phyloP scores from a whole-genome alignment of 2,888 invertebrate species.

The Tenthredo amoena region DNA sequence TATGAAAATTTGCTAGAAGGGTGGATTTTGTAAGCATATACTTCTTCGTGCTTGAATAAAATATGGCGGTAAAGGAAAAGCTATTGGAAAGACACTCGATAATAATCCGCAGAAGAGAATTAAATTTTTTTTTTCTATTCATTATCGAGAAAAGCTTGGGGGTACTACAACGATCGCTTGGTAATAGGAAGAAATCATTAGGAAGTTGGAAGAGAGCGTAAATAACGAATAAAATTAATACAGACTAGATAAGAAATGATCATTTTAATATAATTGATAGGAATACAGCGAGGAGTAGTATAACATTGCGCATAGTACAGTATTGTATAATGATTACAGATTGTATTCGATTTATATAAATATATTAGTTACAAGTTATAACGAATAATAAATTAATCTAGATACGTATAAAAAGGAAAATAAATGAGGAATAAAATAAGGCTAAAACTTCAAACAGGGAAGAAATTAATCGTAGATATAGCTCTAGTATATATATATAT shows the following conservation, averaged over 20 bases:
- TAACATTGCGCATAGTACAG: neutral
- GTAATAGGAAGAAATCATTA: neutral
- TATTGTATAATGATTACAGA: neutral
- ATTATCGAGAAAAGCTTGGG: neutral
- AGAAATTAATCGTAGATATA: no score
- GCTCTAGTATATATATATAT: neutral
- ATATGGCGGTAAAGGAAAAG: no score
- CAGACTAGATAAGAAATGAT: neutral
- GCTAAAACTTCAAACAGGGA: neutral
- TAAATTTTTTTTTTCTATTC: no score
- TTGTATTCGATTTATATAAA: neutral
- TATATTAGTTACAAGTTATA: neutral
- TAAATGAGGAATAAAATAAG: neutral
- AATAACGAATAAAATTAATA: slow-evolving; percentile 6
- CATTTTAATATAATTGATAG: slow-evolving; percentile 5
- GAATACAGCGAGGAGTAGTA: neutral
- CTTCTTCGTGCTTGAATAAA: no score
- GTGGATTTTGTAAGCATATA: no score
- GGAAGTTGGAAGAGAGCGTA: neutral
- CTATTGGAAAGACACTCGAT: no score
- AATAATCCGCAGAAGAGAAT: no score
- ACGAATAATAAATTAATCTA: neutral
- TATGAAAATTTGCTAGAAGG: no score
- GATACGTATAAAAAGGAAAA: neutral
- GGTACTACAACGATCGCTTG: neutral